Percentiles rank a stretch among this genome's conserved stretches.
Conservation (phyloP, 2,113 vertebrate species). For the Physeter macrocephalus region DNA sequence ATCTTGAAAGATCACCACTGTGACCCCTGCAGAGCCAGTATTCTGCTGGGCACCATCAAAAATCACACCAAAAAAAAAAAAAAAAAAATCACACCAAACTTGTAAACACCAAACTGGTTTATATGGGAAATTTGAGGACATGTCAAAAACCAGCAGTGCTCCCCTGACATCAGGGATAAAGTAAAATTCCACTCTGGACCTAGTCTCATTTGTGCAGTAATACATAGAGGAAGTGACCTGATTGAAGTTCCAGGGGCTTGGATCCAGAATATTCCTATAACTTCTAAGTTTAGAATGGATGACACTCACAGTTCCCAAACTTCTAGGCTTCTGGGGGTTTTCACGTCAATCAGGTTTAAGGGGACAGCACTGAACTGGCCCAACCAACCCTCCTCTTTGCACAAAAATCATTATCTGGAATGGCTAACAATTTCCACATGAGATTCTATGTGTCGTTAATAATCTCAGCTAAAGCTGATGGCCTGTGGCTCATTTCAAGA, state of each 20-base stretch:
- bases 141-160: conserved; percentile 84
- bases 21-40: conserved; percentile 85
- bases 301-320: conserved; percentile 87
- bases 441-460: conserved; percentile 82
- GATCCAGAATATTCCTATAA: conserved; percentile 86
- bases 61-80: conserved; percentile 89
- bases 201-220: conserved; percentile 88
- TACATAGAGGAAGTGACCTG: conserved; percentile 85
- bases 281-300: conserved; percentile 80
- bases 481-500: conserved; percentile 90
- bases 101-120: conserved; percentile 86
- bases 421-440: conserved; percentile 83
- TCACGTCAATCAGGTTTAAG: conserved; percentile 87
- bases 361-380: conserved; percentile 86
- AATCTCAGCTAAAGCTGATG: conserved; percentile 87
- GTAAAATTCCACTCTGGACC: conserved; percentile 87
- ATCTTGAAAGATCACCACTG: conserved; percentile 86
- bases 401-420: conserved; percentile 89
- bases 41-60: conserved; percentile 91
- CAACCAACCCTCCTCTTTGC: conserved; percentile 85
- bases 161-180: conserved; percentile 87
- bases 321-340: conserved; percentile 89
- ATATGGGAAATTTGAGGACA: conserved; percentile 92
- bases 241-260: conserved; percentile 85
- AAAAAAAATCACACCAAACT: conserved; percentile 90